These are phyloP conservation scores for Agapornis roseicollis DNA, from an alignment of 2,113 vertebrate genomes.

Conservation along the genomic window DNA sequence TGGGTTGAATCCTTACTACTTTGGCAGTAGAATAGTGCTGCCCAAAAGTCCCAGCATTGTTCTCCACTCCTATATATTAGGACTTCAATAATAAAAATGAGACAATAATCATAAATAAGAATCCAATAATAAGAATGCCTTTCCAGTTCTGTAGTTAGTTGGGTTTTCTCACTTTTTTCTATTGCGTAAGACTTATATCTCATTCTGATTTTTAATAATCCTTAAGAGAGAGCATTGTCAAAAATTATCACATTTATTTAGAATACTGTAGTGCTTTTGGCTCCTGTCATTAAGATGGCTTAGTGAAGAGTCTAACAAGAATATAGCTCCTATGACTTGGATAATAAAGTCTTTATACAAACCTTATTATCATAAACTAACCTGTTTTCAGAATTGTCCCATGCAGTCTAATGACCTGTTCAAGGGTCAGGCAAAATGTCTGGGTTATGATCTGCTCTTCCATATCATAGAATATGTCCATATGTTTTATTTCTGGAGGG, in stretches of 20 bases:
- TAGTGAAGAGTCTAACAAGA: not conserved
- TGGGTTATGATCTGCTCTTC: not conserved
- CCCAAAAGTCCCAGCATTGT: not conserved
- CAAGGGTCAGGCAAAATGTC: not conserved
- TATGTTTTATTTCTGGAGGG: not conserved
- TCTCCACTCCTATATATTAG: not conserved
- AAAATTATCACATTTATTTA: not conserved
- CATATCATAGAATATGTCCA: not conserved
- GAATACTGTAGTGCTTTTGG: not conserved
- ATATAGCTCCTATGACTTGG: not conserved
- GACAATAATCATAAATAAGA: not conserved
- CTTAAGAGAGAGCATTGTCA: not conserved
- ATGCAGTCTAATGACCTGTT: not conserved
- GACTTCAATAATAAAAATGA: not conserved
- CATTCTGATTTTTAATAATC: not conserved
- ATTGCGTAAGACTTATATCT: not conserved
- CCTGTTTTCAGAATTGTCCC: not conserved
- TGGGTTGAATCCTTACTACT: not conserved
- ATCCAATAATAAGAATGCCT: not conserved
- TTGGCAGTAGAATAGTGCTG: not conserved
- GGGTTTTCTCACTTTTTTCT: not conserved
- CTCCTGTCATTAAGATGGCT: not conserved
- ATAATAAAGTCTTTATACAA: not conserved
- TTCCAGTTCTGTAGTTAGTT: not conserved
- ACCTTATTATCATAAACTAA: not conserved